Conservation (phyloP, 2,888 invertebrate genomes). For the Micoletzkya japonica region DNA sequence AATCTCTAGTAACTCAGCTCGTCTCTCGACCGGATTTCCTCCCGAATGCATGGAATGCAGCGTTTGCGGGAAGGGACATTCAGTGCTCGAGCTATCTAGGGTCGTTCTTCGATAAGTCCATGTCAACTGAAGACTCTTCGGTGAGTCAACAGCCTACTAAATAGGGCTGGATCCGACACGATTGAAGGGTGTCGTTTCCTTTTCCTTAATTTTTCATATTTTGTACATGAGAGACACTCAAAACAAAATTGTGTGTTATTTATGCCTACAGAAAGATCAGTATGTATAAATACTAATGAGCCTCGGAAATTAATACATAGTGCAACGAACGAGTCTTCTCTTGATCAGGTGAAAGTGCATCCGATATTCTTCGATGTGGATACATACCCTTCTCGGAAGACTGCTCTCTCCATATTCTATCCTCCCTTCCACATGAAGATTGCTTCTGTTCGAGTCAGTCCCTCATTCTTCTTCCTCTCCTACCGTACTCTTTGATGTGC, state of each 20-base stretch:
- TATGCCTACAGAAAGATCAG: too few relatives aligned
- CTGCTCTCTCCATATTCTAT: conserved; percentile 14
- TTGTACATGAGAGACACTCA: too few relatives aligned
- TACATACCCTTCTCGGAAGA: neutral
- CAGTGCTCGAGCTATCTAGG: conserved; percentile 84
- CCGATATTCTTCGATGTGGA: conserved; percentile 9
- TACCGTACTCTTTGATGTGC: conserved; percentile 40
- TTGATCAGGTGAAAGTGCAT: neutral
- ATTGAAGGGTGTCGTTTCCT: too few relatives aligned
- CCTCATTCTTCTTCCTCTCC: neutral
- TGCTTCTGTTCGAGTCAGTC: conserved; percentile 12
- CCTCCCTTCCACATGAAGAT: conserved; percentile 25
- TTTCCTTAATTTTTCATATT: neutral
- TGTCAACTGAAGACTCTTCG: conserved; percentile 86
- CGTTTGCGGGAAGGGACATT: conserved; percentile 81
- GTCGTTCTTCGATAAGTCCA: conserved; percentile 86
- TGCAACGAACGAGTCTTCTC: too few relatives aligned
- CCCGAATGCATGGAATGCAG: conserved; percentile 29
- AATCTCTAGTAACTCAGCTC: conserved; percentile 29
- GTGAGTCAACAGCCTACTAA: too few relatives aligned
- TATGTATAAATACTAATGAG: too few relatives aligned
- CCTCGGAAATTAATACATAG: too few relatives aligned
- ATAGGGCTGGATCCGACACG: too few relatives aligned
- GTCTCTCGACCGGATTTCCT: conserved; percentile 37
- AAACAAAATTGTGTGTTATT: too few relatives aligned